A percentile compares a stretch with the other conserved stretches of the same genome.
Evolutionary conservation across 2,113 vertebrate species (phyloP).

Genomic region (Brachionichthys hirsutus): DNA sequence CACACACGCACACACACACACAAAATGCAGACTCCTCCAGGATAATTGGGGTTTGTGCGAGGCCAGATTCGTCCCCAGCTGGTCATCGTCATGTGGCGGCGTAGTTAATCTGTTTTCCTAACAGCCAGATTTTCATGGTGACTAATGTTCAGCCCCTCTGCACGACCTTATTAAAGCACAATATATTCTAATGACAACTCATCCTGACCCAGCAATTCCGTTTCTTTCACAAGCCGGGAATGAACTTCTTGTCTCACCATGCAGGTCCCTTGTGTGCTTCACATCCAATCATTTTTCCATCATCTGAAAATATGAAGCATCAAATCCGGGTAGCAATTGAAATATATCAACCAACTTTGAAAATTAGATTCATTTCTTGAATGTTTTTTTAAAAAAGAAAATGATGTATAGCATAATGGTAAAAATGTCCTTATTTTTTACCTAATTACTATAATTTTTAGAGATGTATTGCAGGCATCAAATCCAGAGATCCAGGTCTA

Average conservation of each 20-base stretch:
- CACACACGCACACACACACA: constrained; percentile 22
- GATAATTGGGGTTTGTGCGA: constrained; percentile 45
- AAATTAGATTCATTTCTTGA: too few species aligned
- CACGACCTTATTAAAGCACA: constrained; percentile 34
- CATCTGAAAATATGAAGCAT: too few species aligned
- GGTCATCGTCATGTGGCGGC: constrained; percentile 45
- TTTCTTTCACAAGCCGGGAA: neutral
- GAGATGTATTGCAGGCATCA: too few species aligned
- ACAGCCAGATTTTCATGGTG: constrained; percentile 41
- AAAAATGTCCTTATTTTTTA: too few species aligned
- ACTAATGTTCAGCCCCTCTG: constrained; percentile 42
- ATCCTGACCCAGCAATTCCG: neutral
- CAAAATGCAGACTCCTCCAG: constrained; percentile 4
- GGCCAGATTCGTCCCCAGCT: constrained; percentile 37
- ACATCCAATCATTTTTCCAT: too few species aligned
- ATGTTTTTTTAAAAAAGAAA: too few species aligned
- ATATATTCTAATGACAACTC: constrained; percentile 38
- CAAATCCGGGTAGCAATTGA: too few species aligned
- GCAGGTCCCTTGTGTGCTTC: neutral
- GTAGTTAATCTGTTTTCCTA: constrained; percentile 58
- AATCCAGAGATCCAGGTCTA: too few species aligned
- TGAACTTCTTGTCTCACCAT: constrained; percentile 2
- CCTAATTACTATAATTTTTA: too few species aligned
- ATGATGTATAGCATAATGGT: too few species aligned
- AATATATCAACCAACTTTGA: too few species aligned